These are phyloP conservation scores for Catharus bicknelli DNA, from an alignment of 2,113 vertebrate genomes.

Conservation along the genomic window DNA sequence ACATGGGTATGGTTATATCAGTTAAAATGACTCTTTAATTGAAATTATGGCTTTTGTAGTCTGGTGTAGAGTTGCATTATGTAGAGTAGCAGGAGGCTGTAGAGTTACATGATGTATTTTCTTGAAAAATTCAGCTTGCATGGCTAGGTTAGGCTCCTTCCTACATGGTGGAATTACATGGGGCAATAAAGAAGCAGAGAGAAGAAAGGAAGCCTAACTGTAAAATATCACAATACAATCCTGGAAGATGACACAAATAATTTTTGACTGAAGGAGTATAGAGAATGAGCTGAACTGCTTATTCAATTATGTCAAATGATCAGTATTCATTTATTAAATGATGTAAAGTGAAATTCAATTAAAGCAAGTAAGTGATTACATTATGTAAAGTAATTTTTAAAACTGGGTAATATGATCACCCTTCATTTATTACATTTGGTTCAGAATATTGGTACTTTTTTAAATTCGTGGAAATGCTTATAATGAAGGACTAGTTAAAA, in stretches of 20 bases:
- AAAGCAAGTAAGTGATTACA: constrained; percentile 39
- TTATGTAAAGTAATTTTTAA: constrained; percentile 42
- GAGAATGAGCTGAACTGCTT: constrained; percentile 20
- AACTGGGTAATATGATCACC: constrained; percentile 17
- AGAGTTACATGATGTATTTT: background rate
- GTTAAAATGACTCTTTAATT: background rate
- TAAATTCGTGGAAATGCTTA: background rate
- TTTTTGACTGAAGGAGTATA: background rate
- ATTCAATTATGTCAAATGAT: constrained; percentile 53
- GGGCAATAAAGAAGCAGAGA: background rate
- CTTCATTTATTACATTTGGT: constrained; percentile 27
- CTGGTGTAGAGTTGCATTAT: background rate
- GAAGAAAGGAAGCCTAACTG: background rate
- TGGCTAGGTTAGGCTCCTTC: background rate
- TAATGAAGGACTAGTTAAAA: background rate
- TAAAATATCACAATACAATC: background rate
- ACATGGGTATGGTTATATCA: background rate
- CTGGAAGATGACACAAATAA: background rate
- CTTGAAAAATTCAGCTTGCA: background rate
- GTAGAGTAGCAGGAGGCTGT: background rate
- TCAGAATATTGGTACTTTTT: constrained; percentile 9
- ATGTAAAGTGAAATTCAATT: constrained; percentile 56
- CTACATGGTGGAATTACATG: background rate
- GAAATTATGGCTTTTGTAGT: background rate
- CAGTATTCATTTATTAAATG: constrained; percentile 45